phyloP scores from a whole-genome alignment of 1,140 invertebrate genomes.

The Musca domestica region DNA sequence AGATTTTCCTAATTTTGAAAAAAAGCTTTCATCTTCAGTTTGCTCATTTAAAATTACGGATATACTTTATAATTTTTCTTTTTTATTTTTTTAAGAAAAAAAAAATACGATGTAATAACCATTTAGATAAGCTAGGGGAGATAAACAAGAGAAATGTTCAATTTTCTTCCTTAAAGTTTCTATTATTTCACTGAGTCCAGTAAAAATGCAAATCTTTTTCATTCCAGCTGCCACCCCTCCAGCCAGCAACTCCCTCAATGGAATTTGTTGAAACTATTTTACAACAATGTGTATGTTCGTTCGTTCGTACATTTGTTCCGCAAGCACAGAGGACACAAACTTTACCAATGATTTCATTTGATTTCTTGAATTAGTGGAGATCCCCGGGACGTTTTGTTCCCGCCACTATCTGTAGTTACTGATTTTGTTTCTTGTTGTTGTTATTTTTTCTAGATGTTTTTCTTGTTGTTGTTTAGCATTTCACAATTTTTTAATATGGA shows the following conservation, averaged over 20 bases:
- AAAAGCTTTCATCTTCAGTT: too few relatives aligned
- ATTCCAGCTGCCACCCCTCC: background rate
- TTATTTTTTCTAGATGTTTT: background rate
- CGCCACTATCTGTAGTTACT: background rate
- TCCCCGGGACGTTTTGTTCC: background rate
- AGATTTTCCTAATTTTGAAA: too few relatives aligned
- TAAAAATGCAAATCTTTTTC: background rate
- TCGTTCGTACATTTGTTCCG: background rate
- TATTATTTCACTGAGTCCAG: slow-evolving; percentile 4
- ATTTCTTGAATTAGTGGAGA: slow-evolving; percentile 10
- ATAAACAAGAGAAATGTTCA: background rate
- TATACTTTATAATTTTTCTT: too few relatives aligned
- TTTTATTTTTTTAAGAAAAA: background rate
- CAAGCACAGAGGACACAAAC: background rate
- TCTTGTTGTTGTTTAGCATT: background rate
- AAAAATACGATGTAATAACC: background rate
- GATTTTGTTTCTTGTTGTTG: background rate
- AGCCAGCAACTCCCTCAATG: too few relatives aligned
- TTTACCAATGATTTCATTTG: slow-evolving; percentile 21
- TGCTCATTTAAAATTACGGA: too few relatives aligned
- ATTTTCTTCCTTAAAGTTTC: background rate
- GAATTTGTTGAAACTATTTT: too few relatives aligned
- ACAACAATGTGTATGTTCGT: background rate
- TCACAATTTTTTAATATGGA: background rate
- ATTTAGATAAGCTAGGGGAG: background rate